Evolutionary conservation across 1,140 invertebrate genomes (phyloP), one percentile per base, ranked within the genome.

Genomic region (Sarcophaga peregrina): DNA sequence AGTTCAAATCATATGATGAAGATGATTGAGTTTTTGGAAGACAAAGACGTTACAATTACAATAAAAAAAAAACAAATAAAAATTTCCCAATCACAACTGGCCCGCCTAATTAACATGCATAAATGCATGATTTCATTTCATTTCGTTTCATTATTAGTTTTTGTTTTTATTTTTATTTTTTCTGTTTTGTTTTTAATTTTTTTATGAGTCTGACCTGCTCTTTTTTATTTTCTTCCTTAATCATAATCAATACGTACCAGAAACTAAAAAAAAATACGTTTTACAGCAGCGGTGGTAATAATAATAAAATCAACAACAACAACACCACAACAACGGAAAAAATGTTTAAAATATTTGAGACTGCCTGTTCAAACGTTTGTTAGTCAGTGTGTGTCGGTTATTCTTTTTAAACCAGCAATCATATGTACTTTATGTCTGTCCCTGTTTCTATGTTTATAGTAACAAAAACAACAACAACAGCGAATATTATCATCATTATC

Each of bases 151-250:
- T 37, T 37, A 37, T 37, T 37, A 37, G 25, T 37, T 37, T 37
- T 37, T 2, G 1, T 37, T 37, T 37, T 37, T 37, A 37, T 37
- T 37, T 37, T 37, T 37, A 37, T 37, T 37, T 37, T 37, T 37
- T n/a, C n/a, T 37, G 25, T 37, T 37, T 37, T 37, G 25, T 37
- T 37, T 37, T 37, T 37, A 1, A 2, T 37, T 37, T 68, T 68
- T 68, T 68, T 68, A 68, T 68, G 20, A 68, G 62, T 68, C 62
- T 68, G 62, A 68, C 62, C 62, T 68, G 62, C 62, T 68, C 62
- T 68, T 52, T 52, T 10, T 68, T 68, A 20, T 68, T 68, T 68
- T 68, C 62, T 68, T 68, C 62, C 62, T 68, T 20, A 68, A 68
- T 20, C 17, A 68, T 20, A 20, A 68, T 68, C 62, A 68, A 68